Conservation (phyloP, 2,113 vertebrate genomes). For the Salvelinus fontinalis region DNA sequence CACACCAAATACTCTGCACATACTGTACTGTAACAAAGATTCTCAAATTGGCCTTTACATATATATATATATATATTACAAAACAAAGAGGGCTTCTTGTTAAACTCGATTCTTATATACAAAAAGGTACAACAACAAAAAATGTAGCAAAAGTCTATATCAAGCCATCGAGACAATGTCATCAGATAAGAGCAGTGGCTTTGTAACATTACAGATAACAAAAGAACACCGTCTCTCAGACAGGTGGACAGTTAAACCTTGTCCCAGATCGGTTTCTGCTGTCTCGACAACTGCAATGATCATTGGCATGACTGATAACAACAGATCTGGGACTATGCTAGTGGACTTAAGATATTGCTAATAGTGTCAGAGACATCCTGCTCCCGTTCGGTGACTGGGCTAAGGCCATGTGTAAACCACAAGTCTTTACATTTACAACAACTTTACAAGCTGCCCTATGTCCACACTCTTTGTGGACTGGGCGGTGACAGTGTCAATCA, state of each 20-base stretch:
- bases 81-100: neutral
- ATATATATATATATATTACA: constrained; percentile 1
- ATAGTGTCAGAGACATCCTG: constrained; percentile 15
- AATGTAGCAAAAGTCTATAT: constrained; percentile 30
- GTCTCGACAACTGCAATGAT: too few relatives aligned
- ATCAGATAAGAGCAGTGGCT: constrained; percentile 51
- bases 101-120: constrained; percentile 7
- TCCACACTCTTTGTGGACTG: neutral
- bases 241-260: too few relatives aligned
- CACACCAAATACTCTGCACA: constrained; percentile 35
- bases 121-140: constrained; percentile 16
- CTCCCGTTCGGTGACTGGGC: constrained; percentile 30
- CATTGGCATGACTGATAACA: too few relatives aligned
- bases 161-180: too few relatives aligned
- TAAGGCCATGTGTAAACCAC: constrained; percentile 64
- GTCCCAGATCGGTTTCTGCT: too few relatives aligned
- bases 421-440: constrained; percentile 13
- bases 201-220: constrained; percentile 23
- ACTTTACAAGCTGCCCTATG: constrained; percentile 6
- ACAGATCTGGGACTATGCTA: too few relatives aligned
- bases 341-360: neutral
- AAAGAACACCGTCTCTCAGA: neutral
- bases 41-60: constrained; percentile 28
- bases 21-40: constrained; percentile 20
- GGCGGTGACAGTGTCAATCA: neutral